A percentile compares a stretch with the other conserved stretches of the same genome.
phyloP scores from a whole-genome alignment of 2,113 vertebrate genomes.

The Vidua chalybeata region DNA sequence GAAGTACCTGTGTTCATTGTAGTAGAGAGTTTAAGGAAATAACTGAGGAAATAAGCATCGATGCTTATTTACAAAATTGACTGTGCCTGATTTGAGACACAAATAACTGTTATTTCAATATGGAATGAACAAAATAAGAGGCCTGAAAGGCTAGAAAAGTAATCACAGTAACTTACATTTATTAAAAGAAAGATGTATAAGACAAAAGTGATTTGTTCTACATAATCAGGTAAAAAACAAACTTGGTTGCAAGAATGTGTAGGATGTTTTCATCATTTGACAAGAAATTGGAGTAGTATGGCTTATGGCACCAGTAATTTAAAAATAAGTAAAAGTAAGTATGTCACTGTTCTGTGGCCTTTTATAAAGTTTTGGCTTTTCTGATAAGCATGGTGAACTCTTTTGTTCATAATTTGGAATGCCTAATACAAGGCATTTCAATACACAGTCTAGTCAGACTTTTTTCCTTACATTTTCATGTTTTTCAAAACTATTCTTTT shows the following conservation, averaged over 20 bases:
- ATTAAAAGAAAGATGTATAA: neutral
- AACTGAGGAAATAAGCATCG: neutral
- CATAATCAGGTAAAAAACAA: neutral
- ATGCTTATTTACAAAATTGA: neutral
- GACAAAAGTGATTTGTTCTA: neutral
- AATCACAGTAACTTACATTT: neutral
- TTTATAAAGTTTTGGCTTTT: neutral
- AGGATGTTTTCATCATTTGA: neutral
- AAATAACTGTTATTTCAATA: neutral
- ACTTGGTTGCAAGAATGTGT: neutral
- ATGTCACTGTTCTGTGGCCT: neutral
- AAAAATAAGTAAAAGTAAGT: neutral
- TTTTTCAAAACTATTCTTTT: slow-evolving; percentile 33
- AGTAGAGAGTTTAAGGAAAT: neutral
- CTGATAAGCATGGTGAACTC: neutral
- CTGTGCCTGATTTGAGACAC: neutral
- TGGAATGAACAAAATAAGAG: neutral
- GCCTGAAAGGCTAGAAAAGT: neutral
- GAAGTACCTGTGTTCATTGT: neutral
- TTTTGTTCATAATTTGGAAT: neutral
- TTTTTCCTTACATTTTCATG: neutral
- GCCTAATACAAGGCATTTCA: neutral
- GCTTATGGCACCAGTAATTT: neutral
- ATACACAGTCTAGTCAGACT: neutral
- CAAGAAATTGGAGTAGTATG: neutral